Base-by-base conservation (phyloP, 2,888 invertebrate species). In the Embidobia sp. region DNA sequence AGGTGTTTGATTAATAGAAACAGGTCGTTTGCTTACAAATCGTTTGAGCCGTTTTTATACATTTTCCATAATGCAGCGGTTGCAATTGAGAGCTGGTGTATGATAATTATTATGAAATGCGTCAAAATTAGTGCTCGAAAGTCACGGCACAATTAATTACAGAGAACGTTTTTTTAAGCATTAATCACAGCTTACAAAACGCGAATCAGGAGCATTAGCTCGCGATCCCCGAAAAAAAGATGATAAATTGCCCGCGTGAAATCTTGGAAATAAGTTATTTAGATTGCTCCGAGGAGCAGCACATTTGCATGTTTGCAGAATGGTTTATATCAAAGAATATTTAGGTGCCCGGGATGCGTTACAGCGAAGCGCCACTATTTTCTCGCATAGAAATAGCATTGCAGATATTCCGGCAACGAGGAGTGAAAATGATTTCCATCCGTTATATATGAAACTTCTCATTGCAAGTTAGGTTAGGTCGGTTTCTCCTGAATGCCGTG, bases 401-500 rank as follows among this genome's bases (percentile, higher is more conserved):
- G 33, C 46, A 33, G 27, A 18, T 40, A 27, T 55, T 55, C 55
- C 40, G 29, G 35, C 59, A 59, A 59, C 59, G 59, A 59, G 33
- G 44, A 59, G 59, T 44, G 59, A 59, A 59, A 59, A 44, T 44
- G 44, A 59, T 59, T 59, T 59, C 59, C 59, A 40, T 40, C 55
- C 22, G 59, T 59, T n/a, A n/a, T 59, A 46, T 59, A 59, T 59
- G 46, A 59, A 59, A 59, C 46, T 59, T 46, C 61, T 61, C 26
- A 48, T 61, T 16, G 26, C 35, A 37, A 15, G 61, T 61, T 61
- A 61, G 27, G 61, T 48, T 48, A 61, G 61, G 37, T 61, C 18
- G 37, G 35, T n/a, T n/a, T n/a, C n/a, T 26, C 27, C 26, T 48
- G 48, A 48, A 37, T 59, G 26, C 27, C 4, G 27, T 35, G 18